These are phyloP conservation scores for Bostrychus sinensis DNA, from an alignment of 2,113 vertebrate species.

Conservation along the genomic window DNA sequence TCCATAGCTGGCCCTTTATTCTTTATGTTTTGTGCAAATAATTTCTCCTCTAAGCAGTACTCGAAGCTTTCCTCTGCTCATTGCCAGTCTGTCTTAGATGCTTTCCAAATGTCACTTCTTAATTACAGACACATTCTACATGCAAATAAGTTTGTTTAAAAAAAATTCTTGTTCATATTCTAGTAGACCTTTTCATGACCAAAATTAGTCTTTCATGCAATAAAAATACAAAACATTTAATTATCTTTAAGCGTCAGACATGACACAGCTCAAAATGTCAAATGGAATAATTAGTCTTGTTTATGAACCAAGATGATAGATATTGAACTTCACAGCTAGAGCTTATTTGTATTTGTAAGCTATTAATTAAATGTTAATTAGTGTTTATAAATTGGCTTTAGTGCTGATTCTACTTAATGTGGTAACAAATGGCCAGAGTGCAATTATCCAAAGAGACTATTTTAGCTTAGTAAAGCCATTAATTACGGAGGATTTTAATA, in stretches of 20 bases:
- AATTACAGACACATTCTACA: neutral
- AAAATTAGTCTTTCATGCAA: neutral
- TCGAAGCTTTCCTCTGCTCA: neutral
- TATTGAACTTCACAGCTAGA: neutral
- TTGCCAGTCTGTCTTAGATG: neutral
- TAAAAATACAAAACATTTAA: neutral
- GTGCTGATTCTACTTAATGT: neutral
- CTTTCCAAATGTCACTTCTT: neutral
- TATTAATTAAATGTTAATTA: neutral
- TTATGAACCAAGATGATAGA: neutral
- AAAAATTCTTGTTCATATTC: neutral
- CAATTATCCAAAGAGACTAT: neutral
- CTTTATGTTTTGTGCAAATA: neutral
- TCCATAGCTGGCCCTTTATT: neutral
- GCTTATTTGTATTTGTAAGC: conserved; percentile 1
- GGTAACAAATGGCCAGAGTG: neutral
- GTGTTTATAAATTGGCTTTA: conserved; percentile 3
- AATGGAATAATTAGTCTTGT: neutral
- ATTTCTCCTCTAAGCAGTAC: neutral
- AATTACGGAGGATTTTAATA: neutral
- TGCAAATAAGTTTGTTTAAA: neutral
- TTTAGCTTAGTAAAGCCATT: neutral
- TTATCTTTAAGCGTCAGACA: neutral
- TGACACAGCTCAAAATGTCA: neutral
- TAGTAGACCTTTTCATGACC: neutral